A percentile compares a stretch with the other conserved stretches of the same genome.
Evolutionary conservation across 2,113 vertebrate species (phyloP).

Genomic region (Oreochromis niloticus): DNA sequence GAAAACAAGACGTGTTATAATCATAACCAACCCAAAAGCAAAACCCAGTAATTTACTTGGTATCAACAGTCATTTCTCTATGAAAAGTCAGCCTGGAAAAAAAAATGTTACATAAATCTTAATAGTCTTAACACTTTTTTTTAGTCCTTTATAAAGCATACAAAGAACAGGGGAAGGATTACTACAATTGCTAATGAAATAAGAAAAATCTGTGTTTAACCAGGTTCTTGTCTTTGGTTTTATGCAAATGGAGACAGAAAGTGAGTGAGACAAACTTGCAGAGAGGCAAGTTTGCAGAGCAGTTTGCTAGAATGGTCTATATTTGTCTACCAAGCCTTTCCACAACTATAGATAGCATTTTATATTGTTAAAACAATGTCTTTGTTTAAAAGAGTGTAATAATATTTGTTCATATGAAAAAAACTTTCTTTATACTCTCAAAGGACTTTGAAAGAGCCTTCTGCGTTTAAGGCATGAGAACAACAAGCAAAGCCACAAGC

Average conservation of each 20-base stretch:
- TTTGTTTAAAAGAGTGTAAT: fast-evolving
- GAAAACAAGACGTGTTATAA: not conserved
- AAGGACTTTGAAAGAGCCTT: not conserved
- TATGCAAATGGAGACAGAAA: not conserved
- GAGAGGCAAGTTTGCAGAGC: too few relatives aligned
- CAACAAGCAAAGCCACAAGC: not conserved
- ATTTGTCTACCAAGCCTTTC: not conserved
- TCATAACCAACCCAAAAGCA: not conserved
- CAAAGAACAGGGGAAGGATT: not conserved
- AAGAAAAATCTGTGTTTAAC: not conserved
- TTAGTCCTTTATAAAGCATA: not conserved
- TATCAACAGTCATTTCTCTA: fast-evolving
- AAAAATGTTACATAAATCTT: not conserved
- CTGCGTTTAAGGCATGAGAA: fast-evolving
- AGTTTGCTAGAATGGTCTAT: not conserved
- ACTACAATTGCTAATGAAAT: fast-evolving
- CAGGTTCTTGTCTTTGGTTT: not conserved
- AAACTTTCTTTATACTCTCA: not conserved
- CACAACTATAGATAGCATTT: not conserved
- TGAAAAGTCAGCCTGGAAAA: not conserved
- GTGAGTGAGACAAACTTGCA: not conserved
- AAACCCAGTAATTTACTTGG: not conserved
- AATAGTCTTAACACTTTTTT: not conserved
- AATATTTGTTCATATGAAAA: not conserved
- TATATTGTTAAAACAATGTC: not conserved